phyloP scores from a whole-genome alignment of 37 sponge, comb jelly and placozoan genomes.

The Ianthella basta region DNA sequence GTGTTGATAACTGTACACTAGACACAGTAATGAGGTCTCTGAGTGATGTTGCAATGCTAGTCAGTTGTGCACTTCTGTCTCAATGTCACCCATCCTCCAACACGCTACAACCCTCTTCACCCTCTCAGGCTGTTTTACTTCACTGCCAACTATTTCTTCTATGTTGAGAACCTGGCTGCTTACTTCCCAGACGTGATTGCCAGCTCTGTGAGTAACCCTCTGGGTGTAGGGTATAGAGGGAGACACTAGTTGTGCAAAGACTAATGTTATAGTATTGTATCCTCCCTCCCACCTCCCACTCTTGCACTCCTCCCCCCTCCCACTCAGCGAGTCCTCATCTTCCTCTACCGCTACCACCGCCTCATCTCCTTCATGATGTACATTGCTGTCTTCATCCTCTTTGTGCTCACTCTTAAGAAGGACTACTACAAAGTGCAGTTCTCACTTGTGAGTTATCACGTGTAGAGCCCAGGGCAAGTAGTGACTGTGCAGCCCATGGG shows the following conservation, averaged over 20 bases:
- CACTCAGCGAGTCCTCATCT: constrained; percentile 50
- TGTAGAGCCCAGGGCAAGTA: not conserved
- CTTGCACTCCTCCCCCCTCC: not conserved
- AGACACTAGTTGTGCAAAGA: not conserved
- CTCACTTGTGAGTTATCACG: constrained; percentile 56
- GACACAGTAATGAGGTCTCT: no score
- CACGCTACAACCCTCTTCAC: not conserved
- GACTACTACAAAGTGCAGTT: constrained; percentile 85
- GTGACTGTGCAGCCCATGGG: no score
- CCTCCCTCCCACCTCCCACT: not conserved
- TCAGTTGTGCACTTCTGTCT: not conserved
- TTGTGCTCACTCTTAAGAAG: constrained; percentile 89
- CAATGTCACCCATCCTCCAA: not conserved
- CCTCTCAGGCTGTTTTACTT: constrained; percentile 74
- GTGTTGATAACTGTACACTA: constrained; percentile 13
- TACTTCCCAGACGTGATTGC: constrained; percentile 62
- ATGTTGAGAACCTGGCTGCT: constrained; percentile 72
- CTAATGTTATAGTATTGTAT: not conserved
- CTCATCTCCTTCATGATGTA: constrained; percentile 87
- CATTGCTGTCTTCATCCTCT: constrained; percentile 81
- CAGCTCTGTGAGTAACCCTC: constrained; percentile 8
- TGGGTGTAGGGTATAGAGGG: not conserved
- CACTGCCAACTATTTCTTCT: constrained; percentile 81
- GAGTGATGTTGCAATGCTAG: no score
- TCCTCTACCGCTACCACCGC: constrained; percentile 79